Percentiles rank a stretch among this genome's conserved stretches.
These are phyloP conservation scores for Venustaconcha ellipsiformis DNA, from an alignment of 1,140 invertebrate species.

Conservation along the genomic window DNA sequence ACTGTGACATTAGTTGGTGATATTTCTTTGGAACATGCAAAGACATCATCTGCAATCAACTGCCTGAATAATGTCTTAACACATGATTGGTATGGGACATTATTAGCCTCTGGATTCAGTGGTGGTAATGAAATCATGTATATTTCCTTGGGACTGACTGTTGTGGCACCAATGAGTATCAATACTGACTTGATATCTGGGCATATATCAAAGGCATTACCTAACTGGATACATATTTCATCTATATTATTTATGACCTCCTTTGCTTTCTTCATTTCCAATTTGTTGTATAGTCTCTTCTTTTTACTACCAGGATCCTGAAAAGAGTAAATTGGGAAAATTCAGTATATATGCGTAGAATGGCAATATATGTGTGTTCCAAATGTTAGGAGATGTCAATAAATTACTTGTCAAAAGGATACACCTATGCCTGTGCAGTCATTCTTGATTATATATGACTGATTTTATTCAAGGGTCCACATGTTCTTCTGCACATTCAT, in stretches of 20 bases:
- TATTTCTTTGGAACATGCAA: conserved; percentile 37
- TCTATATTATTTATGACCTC: conserved; percentile 40
- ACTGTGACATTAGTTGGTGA: conserved; percentile 42
- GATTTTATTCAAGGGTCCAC: no score
- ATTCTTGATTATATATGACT: no score
- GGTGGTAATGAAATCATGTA: conserved; percentile 53
- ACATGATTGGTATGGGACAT: conserved; percentile 39
- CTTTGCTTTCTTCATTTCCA: conserved; percentile 34
- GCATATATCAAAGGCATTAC: conserved; percentile 51
- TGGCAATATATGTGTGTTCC: no score
- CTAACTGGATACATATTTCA: conserved; percentile 41
- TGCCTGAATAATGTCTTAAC: conserved; percentile 50
- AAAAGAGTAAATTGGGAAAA: no score
- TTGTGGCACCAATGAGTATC: conserved; percentile 51
- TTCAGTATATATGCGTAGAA: no score
- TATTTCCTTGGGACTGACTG: conserved; percentile 58
- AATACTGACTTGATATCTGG: conserved; percentile 52
- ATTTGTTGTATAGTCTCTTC: conserved; percentile 1
- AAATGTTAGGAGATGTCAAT: no score
- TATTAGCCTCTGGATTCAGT: conserved; percentile 50
- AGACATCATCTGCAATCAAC: conserved; percentile 47
- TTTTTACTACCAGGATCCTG: background rate
- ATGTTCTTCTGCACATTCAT: no score
- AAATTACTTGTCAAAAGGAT: no score
- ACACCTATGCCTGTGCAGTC: no score